These are phyloP conservation scores for Thamnophis elegans DNA, from an alignment of 2,797 vertebrate species.

Conservation along the genomic window DNA sequence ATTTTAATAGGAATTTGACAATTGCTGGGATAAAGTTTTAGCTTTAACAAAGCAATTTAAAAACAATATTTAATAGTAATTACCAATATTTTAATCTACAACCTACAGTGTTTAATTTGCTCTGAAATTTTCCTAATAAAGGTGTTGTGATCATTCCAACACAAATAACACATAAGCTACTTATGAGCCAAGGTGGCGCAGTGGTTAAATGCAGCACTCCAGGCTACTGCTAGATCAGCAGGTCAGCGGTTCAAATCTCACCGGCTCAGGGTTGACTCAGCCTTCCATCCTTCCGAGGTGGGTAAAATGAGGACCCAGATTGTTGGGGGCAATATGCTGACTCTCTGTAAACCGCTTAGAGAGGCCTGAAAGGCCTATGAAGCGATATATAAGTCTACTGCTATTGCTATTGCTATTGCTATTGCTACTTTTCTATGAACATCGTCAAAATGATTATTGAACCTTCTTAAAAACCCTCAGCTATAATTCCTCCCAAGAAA, in stretches of 20 bases:
- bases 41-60: background rate
- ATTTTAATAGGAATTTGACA: background rate
- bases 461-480: background rate
- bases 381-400: too few relatives aligned
- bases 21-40: background rate
- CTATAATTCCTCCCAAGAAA: background rate
- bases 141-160: background rate
- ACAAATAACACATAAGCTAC: background rate
- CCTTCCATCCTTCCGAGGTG: too few relatives aligned
- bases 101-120: background rate
- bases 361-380: too few relatives aligned
- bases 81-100: background rate
- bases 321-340: too few relatives aligned
- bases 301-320: too few relatives aligned
- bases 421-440: background rate
- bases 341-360: too few relatives aligned
- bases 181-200: too few relatives aligned
- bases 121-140: background rate
- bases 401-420: too few relatives aligned
- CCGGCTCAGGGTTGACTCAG: too few relatives aligned
- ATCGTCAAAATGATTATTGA: background rate
- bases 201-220: too few relatives aligned
- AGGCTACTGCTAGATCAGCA: too few relatives aligned
- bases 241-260: too few relatives aligned
- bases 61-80: background rate